phyloP scores from a whole-genome alignment of 2,888 invertebrate species.

The Eurytoma adleriae region DNA sequence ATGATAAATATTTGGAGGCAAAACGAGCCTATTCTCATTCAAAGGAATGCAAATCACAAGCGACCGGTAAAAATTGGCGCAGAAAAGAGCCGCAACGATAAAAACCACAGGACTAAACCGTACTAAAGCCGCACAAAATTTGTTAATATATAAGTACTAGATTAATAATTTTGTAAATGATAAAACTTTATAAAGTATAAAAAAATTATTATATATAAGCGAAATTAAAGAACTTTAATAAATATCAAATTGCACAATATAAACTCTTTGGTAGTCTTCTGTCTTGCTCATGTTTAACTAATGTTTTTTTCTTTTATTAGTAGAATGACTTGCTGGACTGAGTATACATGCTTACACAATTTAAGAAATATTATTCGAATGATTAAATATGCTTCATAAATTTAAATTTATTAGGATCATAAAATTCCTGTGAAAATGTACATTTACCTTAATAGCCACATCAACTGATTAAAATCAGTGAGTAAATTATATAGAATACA shows the following conservation, averaged over 20 bases:
- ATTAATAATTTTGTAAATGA: conserved; percentile 55
- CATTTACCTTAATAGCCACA: too few relatives aligned
- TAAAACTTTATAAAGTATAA: conserved; percentile 42
- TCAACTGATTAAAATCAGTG: too few relatives aligned
- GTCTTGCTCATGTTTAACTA: not conserved
- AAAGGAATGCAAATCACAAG: conserved; percentile 61
- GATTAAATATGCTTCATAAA: too few relatives aligned
- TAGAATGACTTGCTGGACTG: too few relatives aligned
- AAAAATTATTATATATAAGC: conserved; percentile 32
- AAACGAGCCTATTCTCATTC: conserved; percentile 59
- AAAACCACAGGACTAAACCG: conserved; percentile 69
- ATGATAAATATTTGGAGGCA: conserved; percentile 82
- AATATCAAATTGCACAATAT: conserved; percentile 9
- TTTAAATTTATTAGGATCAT: too few relatives aligned
- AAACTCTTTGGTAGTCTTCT: conserved; percentile 3
- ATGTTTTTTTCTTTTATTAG: too few relatives aligned
- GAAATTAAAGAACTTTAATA: conserved; percentile 28
- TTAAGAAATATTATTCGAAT: too few relatives aligned
- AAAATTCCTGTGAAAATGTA: too few relatives aligned
- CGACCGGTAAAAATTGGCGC: conserved; percentile 65
- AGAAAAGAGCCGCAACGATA: conserved; percentile 66
- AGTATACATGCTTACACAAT: too few relatives aligned
- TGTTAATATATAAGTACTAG: conserved; percentile 44
- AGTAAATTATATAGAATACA: too few relatives aligned
- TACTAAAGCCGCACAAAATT: conserved; percentile 63